These are phyloP conservation scores for Drosophila putrida DNA, from an alignment of 2,888 invertebrate species.

Conservation along the genomic window DNA sequence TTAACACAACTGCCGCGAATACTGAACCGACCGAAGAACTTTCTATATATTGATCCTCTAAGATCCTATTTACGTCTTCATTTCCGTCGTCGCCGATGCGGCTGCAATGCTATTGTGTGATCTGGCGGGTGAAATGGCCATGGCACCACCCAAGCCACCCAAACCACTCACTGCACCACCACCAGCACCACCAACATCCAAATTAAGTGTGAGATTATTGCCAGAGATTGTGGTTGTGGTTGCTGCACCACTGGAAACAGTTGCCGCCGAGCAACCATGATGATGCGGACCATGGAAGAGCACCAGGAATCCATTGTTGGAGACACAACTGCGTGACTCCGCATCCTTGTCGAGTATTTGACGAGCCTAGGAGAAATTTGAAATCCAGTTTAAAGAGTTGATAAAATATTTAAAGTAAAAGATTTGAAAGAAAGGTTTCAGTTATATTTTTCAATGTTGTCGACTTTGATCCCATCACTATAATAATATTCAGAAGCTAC, in stretches of 20 bases:
- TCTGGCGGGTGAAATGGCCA: conserved; percentile 78
- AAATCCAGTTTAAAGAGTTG: too few relatives aligned
- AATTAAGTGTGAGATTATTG: conserved; percentile 74
- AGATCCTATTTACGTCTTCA: conserved; percentile 66
- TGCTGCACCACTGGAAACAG: conserved; percentile 4
- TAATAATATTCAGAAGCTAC: too few relatives aligned
- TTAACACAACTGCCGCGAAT: conserved; percentile 64
- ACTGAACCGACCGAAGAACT: conserved; percentile 53
- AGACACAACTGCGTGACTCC: conserved; percentile 83
- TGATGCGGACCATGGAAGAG: conserved; percentile 81
- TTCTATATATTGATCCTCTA: conserved; percentile 13
- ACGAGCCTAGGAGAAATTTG: conserved; percentile 77
- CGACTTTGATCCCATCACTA: too few relatives aligned
- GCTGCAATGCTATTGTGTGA: conserved; percentile 77
- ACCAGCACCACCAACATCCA: conserved; percentile 58
- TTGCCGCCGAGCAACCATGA: conserved; percentile 61
- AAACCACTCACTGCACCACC: background rate
- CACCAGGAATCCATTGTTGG: conserved; percentile 84
- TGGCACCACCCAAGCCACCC: conserved; percentile 57
- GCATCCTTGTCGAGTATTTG: conserved; percentile 85
- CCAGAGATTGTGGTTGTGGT: conserved; percentile 53
- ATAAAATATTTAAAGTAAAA: too few relatives aligned
- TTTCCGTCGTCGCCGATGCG: conserved; percentile 44
- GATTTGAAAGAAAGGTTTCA: too few relatives aligned
- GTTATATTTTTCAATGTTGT: too few relatives aligned